Evolutionary conservation across 2,888 invertebrate genomes (phyloP), one percentile per base, ranked within the genome.

Genomic region (Melangyna quadrimaculata): DNA sequence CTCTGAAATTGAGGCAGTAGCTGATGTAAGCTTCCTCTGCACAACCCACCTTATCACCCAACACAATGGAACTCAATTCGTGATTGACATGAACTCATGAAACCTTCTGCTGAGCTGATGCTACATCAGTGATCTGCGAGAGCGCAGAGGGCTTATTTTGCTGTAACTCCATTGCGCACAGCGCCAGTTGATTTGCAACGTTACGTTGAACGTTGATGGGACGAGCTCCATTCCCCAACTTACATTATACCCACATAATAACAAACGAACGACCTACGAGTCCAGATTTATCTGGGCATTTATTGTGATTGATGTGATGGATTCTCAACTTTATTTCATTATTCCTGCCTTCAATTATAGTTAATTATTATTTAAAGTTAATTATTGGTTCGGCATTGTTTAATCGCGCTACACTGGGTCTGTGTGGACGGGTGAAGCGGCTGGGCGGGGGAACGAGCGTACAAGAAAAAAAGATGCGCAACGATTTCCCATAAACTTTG

Each of bases 311-410:
- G 87, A 87, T 87, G 87, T 78, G 87, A 87, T 78, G 78, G 82
- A 87, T 87, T 82, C 80, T 29, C 87, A 78, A 82, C 82, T 87
- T 87, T 82, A 87, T 82, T 87, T 87, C 87, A 87, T 82, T 87
- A 80, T 82, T 78, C 32, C 77, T 74, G 78, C 82, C 73, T 87
- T 82, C 87, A 87, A 87, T 87, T 87, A 87, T 61, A 82, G 82
- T 87, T 87, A 87, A 87, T 87, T 87, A 87, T 82, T 87, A 78
- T 82, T 87, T 87, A 82, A 87, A 82, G 82, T 87, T 87, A 87
- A 87, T 87, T 82, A 87, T 82, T 78, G 78, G 78, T 82, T 87
- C 63, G 73, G 67, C 59, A 70, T 81, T 81, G 81, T 81, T 78
- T 73, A 77, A 75, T 71, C 71, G 67, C 51, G 51, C 35, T 51